phyloP scores from a whole-genome alignment of 1,140 invertebrate species.

The Araneus ventricosus region DNA sequence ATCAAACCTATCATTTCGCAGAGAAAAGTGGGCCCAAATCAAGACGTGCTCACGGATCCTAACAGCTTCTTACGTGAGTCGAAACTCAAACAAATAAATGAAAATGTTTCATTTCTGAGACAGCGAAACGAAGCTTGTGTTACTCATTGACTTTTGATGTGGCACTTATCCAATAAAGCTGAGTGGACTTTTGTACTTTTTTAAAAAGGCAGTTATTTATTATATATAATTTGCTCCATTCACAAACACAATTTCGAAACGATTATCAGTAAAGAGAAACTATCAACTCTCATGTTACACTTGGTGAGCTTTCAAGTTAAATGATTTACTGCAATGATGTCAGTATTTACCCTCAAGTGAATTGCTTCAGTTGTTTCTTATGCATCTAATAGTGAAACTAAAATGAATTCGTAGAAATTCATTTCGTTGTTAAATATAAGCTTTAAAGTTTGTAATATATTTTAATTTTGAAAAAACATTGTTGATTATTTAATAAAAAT shows the following conservation, averaged over 20 bases:
- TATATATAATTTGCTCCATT: not conserved
- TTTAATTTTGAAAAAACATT: too few species aligned
- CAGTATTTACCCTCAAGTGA: not conserved
- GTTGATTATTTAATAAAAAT: too few species aligned
- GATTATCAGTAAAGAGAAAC: not conserved
- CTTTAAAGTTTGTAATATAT: too few species aligned
- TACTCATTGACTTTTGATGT: constrained; percentile 26
- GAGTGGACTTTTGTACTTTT: constrained; percentile 8
- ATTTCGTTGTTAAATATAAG: too few species aligned
- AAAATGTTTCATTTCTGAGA: constrained; percentile 48
- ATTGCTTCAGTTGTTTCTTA: too few species aligned
- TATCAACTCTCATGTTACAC: not conserved
- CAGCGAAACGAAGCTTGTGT: constrained; percentile 1
- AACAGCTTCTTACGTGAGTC: constrained; percentile 57
- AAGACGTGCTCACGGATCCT: constrained; percentile 37
- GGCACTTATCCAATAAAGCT: constrained; percentile 64
- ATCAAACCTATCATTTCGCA: constrained; percentile 69
- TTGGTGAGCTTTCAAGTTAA: not conserved
- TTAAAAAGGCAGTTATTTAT: constrained; percentile 12
- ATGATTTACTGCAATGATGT: not conserved
- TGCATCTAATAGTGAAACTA: too few species aligned
- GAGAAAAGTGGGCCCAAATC: constrained; percentile 40
- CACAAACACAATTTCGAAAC: not conserved
- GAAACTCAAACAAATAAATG: constrained; percentile 70
- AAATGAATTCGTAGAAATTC: too few species aligned